Evolutionary conservation across 1,140 invertebrate species (phyloP).

Genomic region (Drosophila novamexicana): DNA sequence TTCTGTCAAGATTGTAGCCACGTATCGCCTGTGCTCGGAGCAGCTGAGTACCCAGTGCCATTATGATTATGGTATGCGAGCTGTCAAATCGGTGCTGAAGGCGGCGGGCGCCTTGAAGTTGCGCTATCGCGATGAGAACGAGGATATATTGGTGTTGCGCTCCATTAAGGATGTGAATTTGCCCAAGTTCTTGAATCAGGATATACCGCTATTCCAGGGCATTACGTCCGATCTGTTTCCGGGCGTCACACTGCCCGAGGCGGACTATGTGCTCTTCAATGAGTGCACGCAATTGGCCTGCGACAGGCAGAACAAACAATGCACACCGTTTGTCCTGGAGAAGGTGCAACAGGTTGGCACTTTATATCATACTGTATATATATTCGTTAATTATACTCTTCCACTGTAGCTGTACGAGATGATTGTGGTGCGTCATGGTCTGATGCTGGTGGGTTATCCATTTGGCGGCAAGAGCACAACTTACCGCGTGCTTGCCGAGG

Average conservation of each 20-base stretch:
- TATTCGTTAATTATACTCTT: slow-evolving; percentile 36
- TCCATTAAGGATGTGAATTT: slow-evolving; percentile 98
- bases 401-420: slow-evolving; percentile 94
- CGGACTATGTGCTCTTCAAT: slow-evolving; percentile 89
- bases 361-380: not conserved
- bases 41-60: slow-evolving; percentile 97
- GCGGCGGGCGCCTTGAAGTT: slow-evolving; percentile 96
- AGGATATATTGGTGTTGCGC: slow-evolving; percentile 92
- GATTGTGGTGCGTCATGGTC: slow-evolving; percentile 96
- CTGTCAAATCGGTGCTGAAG: slow-evolving; percentile 94
- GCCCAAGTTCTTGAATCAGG: slow-evolving; percentile 95
- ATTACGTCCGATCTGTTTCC: slow-evolving; percentile 97
- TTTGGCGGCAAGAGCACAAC: slow-evolving; percentile 94
- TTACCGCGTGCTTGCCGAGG: slow-evolving; percentile 91
- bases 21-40: slow-evolving; percentile 96
- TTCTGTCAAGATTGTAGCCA: slow-evolving; percentile 97
- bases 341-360: slow-evolving; percentile 89
- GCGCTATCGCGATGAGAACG: slow-evolving; percentile 93
- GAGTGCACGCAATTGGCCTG: slow-evolving; percentile 89
- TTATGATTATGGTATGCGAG: slow-evolving; percentile 98
- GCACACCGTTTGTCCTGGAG: slow-evolving; percentile 92
- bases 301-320: slow-evolving; percentile 91
- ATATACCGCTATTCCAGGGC: slow-evolving; percentile 94
- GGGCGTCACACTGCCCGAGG: slow-evolving; percentile 90
- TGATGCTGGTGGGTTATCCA: slow-evolving; percentile 96